Evolutionary conservation across 2,888 invertebrate genomes (phyloP).

Genomic region (Ennomos erosarius): DNA sequence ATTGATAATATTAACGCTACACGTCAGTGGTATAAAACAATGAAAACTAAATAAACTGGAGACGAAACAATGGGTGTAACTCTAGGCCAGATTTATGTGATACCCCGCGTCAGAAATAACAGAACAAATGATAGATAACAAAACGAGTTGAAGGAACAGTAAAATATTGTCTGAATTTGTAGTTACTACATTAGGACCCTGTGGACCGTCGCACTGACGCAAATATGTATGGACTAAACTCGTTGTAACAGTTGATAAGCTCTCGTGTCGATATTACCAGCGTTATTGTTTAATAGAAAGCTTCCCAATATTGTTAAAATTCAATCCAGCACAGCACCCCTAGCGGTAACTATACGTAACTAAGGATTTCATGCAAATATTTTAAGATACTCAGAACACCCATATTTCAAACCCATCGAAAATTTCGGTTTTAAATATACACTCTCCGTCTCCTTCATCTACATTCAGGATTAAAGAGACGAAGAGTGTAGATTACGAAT

Average conservation of each 20-base stretch:
- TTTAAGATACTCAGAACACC: too few relatives aligned
- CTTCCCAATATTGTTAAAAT: too few relatives aligned
- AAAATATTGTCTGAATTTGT: slow-evolving; percentile 64
- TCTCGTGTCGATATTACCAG: slow-evolving; percentile 44
- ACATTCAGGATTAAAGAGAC: too few relatives aligned
- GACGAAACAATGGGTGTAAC: slow-evolving; percentile 35
- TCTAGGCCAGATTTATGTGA: slow-evolving; percentile 31
- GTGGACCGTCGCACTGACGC: slow-evolving; percentile 69
- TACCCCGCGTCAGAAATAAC: slow-evolving; percentile 54
- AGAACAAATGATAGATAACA: slow-evolving; percentile 27
- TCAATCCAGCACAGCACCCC: too few relatives aligned
- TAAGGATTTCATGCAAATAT: too few relatives aligned
- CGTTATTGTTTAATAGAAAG: too few relatives aligned
- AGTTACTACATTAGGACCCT: slow-evolving; percentile 73
- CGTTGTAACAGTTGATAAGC: slow-evolving; percentile 63
- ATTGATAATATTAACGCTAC: slow-evolving; percentile 53
- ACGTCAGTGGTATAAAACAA: slow-evolving; percentile 46
- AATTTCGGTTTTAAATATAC: too few relatives aligned
- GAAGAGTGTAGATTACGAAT: too few relatives aligned
- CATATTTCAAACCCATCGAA: too few relatives aligned
- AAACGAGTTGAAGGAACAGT: slow-evolving; percentile 41
- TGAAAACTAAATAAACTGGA: slow-evolving; percentile 58
- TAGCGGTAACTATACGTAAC: too few relatives aligned
- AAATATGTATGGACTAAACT: slow-evolving; percentile 68
- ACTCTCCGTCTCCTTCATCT: too few relatives aligned